These are phyloP conservation scores for Thunnus thynnus DNA, from an alignment of 2,113 vertebrate genomes.

Conservation along the genomic window DNA sequence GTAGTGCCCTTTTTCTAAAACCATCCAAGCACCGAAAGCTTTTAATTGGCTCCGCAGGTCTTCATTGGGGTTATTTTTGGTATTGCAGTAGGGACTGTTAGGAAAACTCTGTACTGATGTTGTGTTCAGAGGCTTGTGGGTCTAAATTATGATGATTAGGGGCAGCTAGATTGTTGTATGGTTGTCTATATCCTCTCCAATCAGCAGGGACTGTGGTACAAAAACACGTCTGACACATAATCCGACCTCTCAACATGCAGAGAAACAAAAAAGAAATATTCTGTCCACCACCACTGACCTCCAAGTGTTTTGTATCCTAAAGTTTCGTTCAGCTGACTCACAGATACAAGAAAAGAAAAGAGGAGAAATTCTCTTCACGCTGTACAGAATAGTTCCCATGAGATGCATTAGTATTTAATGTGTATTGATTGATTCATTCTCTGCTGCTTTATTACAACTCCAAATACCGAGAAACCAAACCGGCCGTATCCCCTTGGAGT, in stretches of 20 bases:
- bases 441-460: neutral
- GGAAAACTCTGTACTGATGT: neutral
- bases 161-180: neutral
- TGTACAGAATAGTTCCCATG: constrained; percentile 21
- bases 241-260: constrained; percentile 2
- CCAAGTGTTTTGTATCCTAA: constrained; percentile 20
- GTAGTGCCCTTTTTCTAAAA: neutral
- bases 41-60: constrained; percentile 4
- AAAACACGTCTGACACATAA: constrained; percentile 11
- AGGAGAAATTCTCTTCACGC: neutral
- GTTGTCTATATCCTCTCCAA: neutral
- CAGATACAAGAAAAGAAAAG: constrained; percentile 30
- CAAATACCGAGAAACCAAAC: constrained; percentile 24
- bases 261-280: constrained; percentile 9
- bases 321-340: constrained; percentile 50
- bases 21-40: neutral
- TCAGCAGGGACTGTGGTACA: constrained; percentile 8
- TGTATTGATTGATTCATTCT: constrained; percentile 33
- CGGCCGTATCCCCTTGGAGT: neutral
- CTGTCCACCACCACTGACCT: constrained; percentile 15
- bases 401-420: constrained; percentile 49
- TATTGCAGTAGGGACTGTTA: constrained; percentile 8
- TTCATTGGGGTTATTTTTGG: constrained; percentile 29
- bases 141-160: neutral
- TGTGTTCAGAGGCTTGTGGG: constrained; percentile 6